These are phyloP conservation scores for Carassius carassius DNA, from an alignment of 2,113 vertebrate species.

Conservation along the genomic window DNA sequence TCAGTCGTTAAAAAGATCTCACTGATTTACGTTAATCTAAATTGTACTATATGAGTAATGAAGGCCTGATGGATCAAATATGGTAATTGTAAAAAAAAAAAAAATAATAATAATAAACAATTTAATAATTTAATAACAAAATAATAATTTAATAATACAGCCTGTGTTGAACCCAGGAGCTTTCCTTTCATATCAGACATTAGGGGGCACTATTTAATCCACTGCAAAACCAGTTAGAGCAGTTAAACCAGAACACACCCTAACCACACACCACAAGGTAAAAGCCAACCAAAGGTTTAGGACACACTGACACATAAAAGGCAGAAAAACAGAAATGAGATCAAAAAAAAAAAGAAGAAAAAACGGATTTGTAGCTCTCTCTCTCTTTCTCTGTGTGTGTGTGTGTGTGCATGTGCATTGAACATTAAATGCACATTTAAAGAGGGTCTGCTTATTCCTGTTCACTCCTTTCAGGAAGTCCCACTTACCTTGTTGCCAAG, in stretches of 20 bases:
- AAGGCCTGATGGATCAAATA: no score
- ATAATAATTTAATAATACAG: no score
- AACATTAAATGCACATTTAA: neutral
- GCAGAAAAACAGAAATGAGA: neutral
- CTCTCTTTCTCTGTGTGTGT: neutral
- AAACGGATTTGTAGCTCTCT: neutral
- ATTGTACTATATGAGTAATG: no score
- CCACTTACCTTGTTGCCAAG: slow-evolving; percentile 92
- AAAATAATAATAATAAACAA: no score
- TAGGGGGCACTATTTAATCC: slow-evolving; percentile 22
- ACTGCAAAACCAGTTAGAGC: slow-evolving; percentile 4
- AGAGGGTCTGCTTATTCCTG: slow-evolving; percentile 48
- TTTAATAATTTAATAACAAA: no score
- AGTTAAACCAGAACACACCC: neutral
- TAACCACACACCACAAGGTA: neutral
- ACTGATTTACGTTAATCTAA: no score
- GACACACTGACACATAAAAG: neutral
- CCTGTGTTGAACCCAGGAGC: no score
- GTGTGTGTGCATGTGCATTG: neutral
- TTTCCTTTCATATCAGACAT: neutral
- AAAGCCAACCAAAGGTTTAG: no score
- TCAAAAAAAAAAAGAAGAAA: neutral
- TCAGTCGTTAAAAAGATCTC: no score
- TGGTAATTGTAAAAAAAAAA: no score
- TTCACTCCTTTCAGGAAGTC: slow-evolving; percentile 68